Evolutionary conservation across 2,797 vertebrate species (phyloP), one percentile per base, ranked within the genome.

Genomic region (Microcaecilia unicolor): DNA sequence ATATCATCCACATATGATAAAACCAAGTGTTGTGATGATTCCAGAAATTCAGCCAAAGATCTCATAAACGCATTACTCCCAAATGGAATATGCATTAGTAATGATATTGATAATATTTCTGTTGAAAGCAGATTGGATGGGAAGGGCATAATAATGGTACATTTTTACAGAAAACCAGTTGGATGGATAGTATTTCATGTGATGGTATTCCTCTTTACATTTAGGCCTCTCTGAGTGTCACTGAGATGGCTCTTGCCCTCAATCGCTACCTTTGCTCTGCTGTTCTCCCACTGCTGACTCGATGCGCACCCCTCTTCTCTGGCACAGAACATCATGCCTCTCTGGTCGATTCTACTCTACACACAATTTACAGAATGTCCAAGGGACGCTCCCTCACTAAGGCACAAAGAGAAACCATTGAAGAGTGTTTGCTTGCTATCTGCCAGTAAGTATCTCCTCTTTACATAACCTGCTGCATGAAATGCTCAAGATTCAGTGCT

Each of bases 361-460:
- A 98, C 71, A 97, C 94, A 37, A 89, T 99, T 64, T 99, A 99
- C 43, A 84, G 93, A 35, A 82, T 99, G 10, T 98, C 93, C 61
- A 99, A 97, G 51, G 94, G 96, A 10, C 91, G 91, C 1, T 93
- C 92, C 1, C 91, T 99, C 65, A 99, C 94, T 33, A 99, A 99
- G 74, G 96, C 95, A 15, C 96, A 99, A 54, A 84, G 96, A 49
- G 94, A 98, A 14, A 93, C 95, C 27, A 98, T 99, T 28, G 93
- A 99, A 70, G 94, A 97, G 64, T 99, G 95, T 47, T 72, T 99
- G 46, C 87, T 98, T 40, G 81, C 92, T 22, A 82, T 98, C 45
- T 97, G 94, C 86, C 92, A 88, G 96, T 99, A 76, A 67, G 89
- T 55, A 44, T 28, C 14, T 25, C n/a, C n/a, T n/a, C n/a, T n/a